Conservation (phyloP, 2,113 vertebrate genomes). For the Hippocampus mohnikei region DNA sequence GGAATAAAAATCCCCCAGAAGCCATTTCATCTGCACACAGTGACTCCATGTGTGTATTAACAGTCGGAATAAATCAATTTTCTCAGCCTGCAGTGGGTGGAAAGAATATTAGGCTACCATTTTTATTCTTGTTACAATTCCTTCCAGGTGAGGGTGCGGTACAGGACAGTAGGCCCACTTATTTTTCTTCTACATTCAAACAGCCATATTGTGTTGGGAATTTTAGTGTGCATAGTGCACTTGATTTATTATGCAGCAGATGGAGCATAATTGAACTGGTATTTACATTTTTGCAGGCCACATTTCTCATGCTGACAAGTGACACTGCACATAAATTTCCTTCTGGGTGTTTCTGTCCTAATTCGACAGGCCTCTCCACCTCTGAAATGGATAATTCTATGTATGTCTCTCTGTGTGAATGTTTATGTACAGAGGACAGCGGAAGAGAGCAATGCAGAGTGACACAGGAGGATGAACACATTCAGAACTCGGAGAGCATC, state of each 20-base stretch:
- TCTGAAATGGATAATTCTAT: too few relatives aligned
- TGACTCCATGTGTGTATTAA: constrained; percentile 54
- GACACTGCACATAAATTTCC: too few relatives aligned
- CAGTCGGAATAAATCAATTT: constrained; percentile 57
- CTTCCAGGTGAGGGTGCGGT: constrained; percentile 17
- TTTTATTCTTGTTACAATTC: constrained; percentile 36
- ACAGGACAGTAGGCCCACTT: constrained; percentile 18
- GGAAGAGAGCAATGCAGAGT: constrained; percentile 19
- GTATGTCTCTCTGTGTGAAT: too few relatives aligned
- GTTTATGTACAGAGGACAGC: background rate
- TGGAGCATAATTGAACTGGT: constrained; percentile 13
- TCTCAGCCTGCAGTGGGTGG: constrained; percentile 36
- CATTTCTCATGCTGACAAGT: too few relatives aligned
- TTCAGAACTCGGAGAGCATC: constrained; percentile 18
- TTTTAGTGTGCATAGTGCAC: constrained; percentile 9
- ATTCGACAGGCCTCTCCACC: too few relatives aligned
- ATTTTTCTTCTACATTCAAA: constrained; percentile 26
- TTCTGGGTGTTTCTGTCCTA: too few relatives aligned
- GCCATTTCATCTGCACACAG: constrained; percentile 47
- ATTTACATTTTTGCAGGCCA: too few relatives aligned
- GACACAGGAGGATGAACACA: constrained; percentile 11
- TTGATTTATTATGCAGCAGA: constrained; percentile 35
- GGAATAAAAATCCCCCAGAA: constrained; percentile 51
- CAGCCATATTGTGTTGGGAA: constrained; percentile 29
- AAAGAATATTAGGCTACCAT: constrained; percentile 20